Percentiles rank a stretch among this genome's conserved stretches.
Conservation (phyloP, 1,140 invertebrate species). For the Drosophila pruinosa region DNA sequence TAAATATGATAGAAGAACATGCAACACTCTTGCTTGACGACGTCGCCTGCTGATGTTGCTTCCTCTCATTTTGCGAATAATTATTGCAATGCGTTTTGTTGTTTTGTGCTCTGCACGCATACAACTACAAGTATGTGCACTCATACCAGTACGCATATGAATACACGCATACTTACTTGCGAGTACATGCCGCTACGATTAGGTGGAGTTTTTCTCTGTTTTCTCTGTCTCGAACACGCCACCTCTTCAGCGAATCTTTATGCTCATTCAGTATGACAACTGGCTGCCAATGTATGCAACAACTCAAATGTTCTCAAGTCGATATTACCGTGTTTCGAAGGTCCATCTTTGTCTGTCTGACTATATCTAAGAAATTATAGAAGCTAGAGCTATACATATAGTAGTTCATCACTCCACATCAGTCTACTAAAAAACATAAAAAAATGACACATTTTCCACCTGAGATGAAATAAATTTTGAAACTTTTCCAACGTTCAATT, state of each 20-base stretch:
- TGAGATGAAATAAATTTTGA: too few species aligned
- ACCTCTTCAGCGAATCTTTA: conserved; percentile 25
- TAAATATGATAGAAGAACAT: conserved; percentile 77
- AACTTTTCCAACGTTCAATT: too few species aligned
- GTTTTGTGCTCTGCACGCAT: conserved; percentile 33
- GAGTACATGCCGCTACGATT: not conserved
- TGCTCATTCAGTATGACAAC: conserved; percentile 52
- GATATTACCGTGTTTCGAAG: too few species aligned
- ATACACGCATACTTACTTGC: not conserved
- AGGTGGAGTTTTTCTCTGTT: conserved; percentile 24
- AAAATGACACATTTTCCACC: too few species aligned
- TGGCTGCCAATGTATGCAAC: conserved; percentile 11
- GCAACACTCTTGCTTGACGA: conserved; percentile 48
- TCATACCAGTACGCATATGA: not conserved
- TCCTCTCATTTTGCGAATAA: conserved; percentile 55
- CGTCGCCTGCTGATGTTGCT: conserved; percentile 24
- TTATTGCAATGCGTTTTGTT: conserved; percentile 69
- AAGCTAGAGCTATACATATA: too few species aligned
- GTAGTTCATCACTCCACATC: too few species aligned
- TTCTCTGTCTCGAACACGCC: conserved; percentile 13
- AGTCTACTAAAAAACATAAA: too few species aligned
- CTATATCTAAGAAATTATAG: too few species aligned
- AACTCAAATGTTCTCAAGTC: too few species aligned
- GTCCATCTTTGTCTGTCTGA: too few species aligned
- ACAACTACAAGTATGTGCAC: conserved; percentile 7